Conservation (phyloP, 2,888 invertebrate species). For the Troglohyphantes excavatus region DNA sequence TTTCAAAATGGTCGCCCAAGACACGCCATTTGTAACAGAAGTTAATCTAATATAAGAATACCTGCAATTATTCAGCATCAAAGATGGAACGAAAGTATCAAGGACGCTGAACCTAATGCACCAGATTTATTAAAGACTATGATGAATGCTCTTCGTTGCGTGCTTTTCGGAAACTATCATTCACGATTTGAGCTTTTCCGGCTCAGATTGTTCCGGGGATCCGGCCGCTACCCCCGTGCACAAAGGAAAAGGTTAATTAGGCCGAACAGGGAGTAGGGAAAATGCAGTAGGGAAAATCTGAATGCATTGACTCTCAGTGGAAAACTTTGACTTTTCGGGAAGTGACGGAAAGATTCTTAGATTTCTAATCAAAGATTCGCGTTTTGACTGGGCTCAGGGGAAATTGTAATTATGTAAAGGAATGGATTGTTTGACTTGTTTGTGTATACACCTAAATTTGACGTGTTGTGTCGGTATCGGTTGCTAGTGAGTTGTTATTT, state of each 20-base stretch:
- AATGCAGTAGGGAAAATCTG: neutral
- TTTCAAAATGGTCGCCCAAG: neutral
- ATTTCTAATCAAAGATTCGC: neutral
- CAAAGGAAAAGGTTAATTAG: slow-evolving; percentile 34
- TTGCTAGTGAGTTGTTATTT: no score
- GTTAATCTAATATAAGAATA: neutral
- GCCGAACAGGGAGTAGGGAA: neutral
- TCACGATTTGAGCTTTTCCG: slow-evolving; percentile 4
- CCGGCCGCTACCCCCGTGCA: neutral
- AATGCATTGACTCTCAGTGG: neutral
- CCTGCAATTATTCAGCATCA: neutral
- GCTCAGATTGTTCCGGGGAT: neutral
- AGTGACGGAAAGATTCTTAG: neutral
- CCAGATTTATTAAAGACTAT: slow-evolving; percentile 28
- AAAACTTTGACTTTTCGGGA: neutral
- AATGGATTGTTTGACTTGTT: neutral
- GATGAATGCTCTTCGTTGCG: slow-evolving; percentile 18
- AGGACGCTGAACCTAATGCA: neutral
- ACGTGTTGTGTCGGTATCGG: no score
- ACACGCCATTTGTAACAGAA: neutral
- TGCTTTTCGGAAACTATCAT: slow-evolving; percentile 18
- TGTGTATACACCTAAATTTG: neutral
- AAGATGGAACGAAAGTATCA: slow-evolving; percentile 2
- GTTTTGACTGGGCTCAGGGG: neutral
- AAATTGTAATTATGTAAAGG: neutral